These are phyloP conservation scores for Anorthoa munda DNA, from an alignment of 2,888 invertebrate genomes.

Conservation along the genomic window DNA sequence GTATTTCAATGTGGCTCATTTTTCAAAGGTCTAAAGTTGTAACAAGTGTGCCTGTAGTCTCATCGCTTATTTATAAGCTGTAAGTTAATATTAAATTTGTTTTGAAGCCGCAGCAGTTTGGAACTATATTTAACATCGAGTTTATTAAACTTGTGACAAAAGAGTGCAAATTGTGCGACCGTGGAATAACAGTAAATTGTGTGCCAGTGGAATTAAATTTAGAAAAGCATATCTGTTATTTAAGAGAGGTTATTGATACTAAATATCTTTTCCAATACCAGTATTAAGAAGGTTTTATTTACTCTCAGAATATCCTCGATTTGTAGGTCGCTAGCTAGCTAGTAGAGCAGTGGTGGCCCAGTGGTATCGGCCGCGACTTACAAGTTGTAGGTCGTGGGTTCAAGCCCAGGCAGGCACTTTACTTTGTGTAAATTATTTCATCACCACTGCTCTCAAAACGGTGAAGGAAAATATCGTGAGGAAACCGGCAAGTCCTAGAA, in stretches of 20 bases:
- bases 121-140: slow-evolving; percentile 22
- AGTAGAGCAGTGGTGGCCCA: no score
- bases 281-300: background rate
- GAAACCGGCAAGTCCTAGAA: no score
- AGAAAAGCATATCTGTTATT: background rate
- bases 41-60: slow-evolving; percentile 22
- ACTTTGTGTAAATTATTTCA: no score
- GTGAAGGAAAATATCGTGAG: no score
- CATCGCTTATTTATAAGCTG: slow-evolving; percentile 55
- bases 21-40: slow-evolving; percentile 38
- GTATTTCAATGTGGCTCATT: slow-evolving; percentile 52
- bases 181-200: slow-evolving; percentile 10
- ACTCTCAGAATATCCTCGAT: background rate
- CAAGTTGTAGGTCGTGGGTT: no score
- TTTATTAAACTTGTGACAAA: slow-evolving; percentile 23
- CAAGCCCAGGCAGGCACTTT: no score
- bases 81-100: slow-evolving; percentile 60
- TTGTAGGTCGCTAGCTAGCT: slow-evolving; percentile 9
- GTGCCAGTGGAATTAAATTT: background rate
- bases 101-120: slow-evolving; percentile 22
- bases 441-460: no score
- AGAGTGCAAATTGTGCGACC: slow-evolving; percentile 11
- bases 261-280: background rate
- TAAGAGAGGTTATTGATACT: background rate
- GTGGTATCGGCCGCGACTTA: no score